These are phyloP conservation scores for Onthophagus taurus DNA, from an alignment of 1,140 invertebrate genomes.

Conservation along the genomic window DNA sequence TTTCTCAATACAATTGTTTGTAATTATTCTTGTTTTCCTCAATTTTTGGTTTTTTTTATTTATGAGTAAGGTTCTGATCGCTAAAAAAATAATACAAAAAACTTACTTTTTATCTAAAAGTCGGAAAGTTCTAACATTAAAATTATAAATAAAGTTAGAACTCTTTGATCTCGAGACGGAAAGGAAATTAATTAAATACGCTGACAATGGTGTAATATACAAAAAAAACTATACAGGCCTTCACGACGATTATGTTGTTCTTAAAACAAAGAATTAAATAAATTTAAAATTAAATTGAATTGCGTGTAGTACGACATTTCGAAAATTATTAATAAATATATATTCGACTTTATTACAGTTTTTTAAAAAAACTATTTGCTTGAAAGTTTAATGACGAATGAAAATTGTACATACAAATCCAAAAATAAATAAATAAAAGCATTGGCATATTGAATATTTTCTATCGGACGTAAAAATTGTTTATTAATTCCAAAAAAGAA, in stretches of 20 bases:
- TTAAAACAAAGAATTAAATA: slow-evolving; percentile 2
- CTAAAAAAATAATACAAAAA: background rate
- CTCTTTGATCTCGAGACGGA: background rate
- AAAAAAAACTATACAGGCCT: slow-evolving; percentile 1
- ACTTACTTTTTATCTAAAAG: background rate
- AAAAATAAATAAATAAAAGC: slow-evolving; percentile 6
- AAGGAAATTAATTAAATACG: background rate
- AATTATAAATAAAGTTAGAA: too few relatives aligned
- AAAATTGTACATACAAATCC: slow-evolving; percentile 1
- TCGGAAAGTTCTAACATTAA: slow-evolving; percentile 7
- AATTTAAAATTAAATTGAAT: background rate
- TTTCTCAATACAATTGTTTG: background rate
- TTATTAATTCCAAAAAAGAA: background rate
- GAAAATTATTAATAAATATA: background rate
- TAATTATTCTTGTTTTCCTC: background rate
- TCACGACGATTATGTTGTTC: too few relatives aligned
- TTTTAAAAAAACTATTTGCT: slow-evolving; percentile 6
- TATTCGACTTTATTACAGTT: slow-evolving; percentile 1
- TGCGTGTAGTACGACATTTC: background rate
- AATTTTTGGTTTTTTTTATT: background rate
- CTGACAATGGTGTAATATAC: slow-evolving; percentile 7
- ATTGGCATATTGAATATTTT: slow-evolving; percentile 13
- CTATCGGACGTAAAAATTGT: background rate
- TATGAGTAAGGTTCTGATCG: background rate
- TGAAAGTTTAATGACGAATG: too few relatives aligned